These are phyloP conservation scores for Nycteola revayana DNA, from an alignment of 2,888 invertebrate genomes.

Conservation along the genomic window DNA sequence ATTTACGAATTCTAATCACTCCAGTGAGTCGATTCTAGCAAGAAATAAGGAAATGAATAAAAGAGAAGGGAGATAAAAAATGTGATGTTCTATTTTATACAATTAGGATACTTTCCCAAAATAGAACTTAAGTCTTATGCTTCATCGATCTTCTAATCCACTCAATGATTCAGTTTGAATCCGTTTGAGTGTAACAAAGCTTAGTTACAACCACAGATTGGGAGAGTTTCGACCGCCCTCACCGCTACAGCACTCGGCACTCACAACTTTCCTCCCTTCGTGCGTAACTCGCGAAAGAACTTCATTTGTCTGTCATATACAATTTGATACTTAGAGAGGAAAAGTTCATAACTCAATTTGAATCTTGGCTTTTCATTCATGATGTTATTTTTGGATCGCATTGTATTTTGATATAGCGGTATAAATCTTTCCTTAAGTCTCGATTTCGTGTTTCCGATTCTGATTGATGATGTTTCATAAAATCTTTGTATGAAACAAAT, in stretches of 20 bases:
- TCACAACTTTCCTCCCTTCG: conserved; percentile 54
- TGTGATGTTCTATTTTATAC: no score
- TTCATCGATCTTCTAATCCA: conserved; percentile 25
- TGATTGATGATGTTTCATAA: no score
- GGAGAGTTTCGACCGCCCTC: conserved; percentile 46
- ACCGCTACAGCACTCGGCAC: conserved; percentile 67
- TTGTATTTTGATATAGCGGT: no score
- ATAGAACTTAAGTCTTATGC: conserved; percentile 1
- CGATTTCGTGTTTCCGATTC: no score
- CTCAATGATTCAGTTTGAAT: conserved; percentile 16
- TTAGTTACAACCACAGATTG: conserved; percentile 27
- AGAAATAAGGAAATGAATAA: no score
- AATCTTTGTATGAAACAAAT: no score
- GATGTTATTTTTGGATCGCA: no score
- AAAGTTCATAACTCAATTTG: conserved; percentile 25
- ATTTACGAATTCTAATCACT: no score
- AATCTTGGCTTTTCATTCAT: conserved; percentile 2
- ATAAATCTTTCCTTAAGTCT: no score
- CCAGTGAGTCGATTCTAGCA: no score
- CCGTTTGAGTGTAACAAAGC: conserved; percentile 18
- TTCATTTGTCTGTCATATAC: conserved; percentile 46
- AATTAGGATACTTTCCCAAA: no score
- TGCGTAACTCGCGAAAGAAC: conserved; percentile 43
- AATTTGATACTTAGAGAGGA: conserved; percentile 23
- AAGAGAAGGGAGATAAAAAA: no score